Conservation (phyloP, 2,113 vertebrate species). For the human region DNA sequence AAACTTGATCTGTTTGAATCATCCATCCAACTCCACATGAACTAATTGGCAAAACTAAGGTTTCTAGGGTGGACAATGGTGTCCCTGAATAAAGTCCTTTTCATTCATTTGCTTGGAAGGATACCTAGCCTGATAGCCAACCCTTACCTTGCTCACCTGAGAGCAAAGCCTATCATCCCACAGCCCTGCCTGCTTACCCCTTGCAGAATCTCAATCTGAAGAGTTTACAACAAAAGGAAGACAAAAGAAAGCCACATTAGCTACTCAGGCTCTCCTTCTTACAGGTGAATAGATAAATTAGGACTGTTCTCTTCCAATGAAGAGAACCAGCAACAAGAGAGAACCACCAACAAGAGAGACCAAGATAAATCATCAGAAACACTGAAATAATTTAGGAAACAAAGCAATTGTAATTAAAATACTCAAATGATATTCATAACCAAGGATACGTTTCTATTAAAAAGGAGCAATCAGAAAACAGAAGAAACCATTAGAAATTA, state of each 20-base stretch:
- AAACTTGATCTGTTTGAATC: neutral
- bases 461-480: constrained; percentile 4
- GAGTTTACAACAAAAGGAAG: neutral
- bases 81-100: neutral
- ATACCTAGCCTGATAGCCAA: neutral
- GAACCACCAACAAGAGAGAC: neutral
- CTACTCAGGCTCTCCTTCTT: neutral
- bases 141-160: neutral
- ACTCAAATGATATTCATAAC: neutral
- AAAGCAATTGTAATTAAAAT: constrained; percentile 17
- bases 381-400: constrained; percentile 28
- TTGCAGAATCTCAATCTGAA: neutral
- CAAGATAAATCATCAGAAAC: constrained; percentile 4
- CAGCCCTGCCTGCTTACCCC: neutral
- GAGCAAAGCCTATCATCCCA: neutral
- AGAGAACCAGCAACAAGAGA: constrained; percentile 1
- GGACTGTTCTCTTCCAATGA: neutral
- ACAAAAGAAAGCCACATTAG: neutral
- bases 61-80: neutral
- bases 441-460: neutral
- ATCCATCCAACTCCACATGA: neutral
- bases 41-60: neutral
- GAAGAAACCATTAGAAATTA: neutral
- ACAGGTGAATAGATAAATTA: neutral
- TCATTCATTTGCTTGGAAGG: neutral